Evolutionary conservation across 1,140 invertebrate genomes (phyloP).

Genomic region (Thaumetopoea pityocampa): DNA sequence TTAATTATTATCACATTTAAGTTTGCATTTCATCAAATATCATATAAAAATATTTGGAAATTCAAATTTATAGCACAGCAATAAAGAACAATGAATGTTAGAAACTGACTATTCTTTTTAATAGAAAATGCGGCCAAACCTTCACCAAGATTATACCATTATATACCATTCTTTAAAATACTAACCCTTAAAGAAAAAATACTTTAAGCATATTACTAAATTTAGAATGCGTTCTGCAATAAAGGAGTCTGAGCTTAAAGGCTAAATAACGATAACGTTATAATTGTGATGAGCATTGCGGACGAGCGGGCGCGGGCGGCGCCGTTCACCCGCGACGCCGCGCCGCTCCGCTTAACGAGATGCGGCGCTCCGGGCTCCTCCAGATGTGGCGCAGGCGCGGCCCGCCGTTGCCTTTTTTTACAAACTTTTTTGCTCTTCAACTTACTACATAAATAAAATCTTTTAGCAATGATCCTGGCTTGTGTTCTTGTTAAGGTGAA

Average conservation of each 20-base stretch:
- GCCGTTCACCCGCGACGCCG: conserved; percentile 53
- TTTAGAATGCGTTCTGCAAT: conserved; percentile 1
- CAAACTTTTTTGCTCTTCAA: conserved; percentile 48
- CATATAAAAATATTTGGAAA: too few relatives aligned
- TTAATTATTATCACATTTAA: too few relatives aligned
- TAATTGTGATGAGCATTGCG: conserved; percentile 22
- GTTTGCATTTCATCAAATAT: too few relatives aligned
- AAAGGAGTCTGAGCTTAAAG: background rate
- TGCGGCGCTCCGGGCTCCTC: conserved; percentile 62
- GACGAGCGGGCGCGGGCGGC: conserved; percentile 29
- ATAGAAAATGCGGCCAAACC: too few relatives aligned
- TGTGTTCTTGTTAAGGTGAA: too few relatives aligned
- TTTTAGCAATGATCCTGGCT: conserved; percentile 40
- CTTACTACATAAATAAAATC: conserved; percentile 28
- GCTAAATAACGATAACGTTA: conserved; percentile 16
- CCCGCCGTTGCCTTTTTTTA: conserved; percentile 48
- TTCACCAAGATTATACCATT: too few relatives aligned
- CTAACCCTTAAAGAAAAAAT: too few relatives aligned
- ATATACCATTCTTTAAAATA: too few relatives aligned
- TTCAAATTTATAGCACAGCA: too few relatives aligned
- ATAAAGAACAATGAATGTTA: too few relatives aligned
- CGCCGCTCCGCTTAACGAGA: conserved; percentile 65
- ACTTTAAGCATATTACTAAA: too few relatives aligned
- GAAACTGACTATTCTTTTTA: too few relatives aligned
- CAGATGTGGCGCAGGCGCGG: conserved; percentile 71